Conservation (phyloP, 2,113 vertebrate genomes). For the Bostrychus sinensis region DNA sequence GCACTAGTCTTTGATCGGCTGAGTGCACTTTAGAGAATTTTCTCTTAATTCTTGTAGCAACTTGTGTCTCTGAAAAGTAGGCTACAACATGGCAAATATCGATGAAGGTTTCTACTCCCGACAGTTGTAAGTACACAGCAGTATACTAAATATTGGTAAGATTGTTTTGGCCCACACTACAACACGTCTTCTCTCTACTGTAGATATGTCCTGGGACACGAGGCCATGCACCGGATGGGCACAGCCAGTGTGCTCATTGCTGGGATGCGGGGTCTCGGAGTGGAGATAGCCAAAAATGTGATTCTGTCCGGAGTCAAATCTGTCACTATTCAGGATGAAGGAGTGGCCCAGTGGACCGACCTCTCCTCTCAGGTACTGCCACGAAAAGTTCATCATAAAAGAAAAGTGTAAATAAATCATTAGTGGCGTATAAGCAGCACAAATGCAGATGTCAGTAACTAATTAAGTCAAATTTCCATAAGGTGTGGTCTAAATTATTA, state of each 20-base stretch:
- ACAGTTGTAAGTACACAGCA: conserved; percentile 83
- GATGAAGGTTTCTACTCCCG: conserved; percentile 83
- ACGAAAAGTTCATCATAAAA: background rate
- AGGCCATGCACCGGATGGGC: conserved; percentile 80
- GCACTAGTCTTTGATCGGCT: background rate
- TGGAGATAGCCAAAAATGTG: conserved; percentile 89
- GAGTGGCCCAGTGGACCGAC: conserved; percentile 70
- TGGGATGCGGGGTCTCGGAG: conserved; percentile 88
- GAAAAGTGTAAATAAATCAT: too few species aligned
- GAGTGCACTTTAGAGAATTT: background rate
- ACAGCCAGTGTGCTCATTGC: conserved; percentile 80
- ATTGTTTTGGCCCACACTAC: background rate
- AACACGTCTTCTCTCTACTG: background rate
- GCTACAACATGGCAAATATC: conserved; percentile 62
- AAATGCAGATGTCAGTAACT: too few species aligned
- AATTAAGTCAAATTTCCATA: too few species aligned
- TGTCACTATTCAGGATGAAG: conserved; percentile 87
- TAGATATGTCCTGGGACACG: conserved; percentile 86
- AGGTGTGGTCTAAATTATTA: too few species aligned
- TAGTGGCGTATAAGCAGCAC: too few species aligned
- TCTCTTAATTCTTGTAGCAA: too few species aligned
- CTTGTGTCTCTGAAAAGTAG: background rate
- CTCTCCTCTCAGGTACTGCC: conserved; percentile 82
- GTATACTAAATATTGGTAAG: background rate
- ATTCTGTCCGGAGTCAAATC: conserved; percentile 86